Percentiles rank a stretch among this genome's conserved stretches.
Evolutionary conservation across 2,797 vertebrate genomes (phyloP).

Genomic region (Cichlasoma orientale): DNA sequence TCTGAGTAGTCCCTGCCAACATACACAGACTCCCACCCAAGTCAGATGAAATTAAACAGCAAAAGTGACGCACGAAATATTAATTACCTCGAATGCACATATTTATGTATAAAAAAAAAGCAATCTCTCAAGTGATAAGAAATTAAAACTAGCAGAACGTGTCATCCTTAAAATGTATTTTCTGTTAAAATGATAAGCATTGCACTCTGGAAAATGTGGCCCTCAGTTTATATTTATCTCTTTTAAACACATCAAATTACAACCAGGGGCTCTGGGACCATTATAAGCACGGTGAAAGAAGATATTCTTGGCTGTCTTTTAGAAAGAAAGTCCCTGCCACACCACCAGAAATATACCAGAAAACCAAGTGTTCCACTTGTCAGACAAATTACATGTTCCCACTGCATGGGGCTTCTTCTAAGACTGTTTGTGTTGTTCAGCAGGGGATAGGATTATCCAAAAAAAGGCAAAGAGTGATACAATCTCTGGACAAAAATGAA

Average conservation of each 20-base stretch:
- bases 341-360: slow-evolving; percentile 43
- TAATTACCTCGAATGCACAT: slow-evolving; percentile 25
- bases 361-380: slow-evolving; percentile 59
- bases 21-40: slow-evolving; percentile 29
- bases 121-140: neutral
- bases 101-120: neutral
- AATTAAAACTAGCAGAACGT: slow-evolving; percentile 35
- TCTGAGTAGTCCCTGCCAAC: slow-evolving; percentile 5
- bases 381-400: slow-evolving; percentile 48
- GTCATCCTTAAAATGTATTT: neutral
- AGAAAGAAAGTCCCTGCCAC: slow-evolving; percentile 15
- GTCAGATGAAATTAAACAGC: slow-evolving; percentile 43
- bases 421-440: slow-evolving; percentile 36
- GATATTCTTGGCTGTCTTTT: slow-evolving; percentile 32
- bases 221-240: neutral
- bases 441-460: slow-evolving; percentile 39
- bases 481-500: slow-evolving; percentile 25
- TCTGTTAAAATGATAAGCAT: neutral
- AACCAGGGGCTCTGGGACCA: neutral
- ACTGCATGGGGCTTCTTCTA: slow-evolving; percentile 6
- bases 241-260: neutral
- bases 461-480: slow-evolving; percentile 44
- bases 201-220: neutral
- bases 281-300: slow-evolving; percentile 30
- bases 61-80: slow-evolving; percentile 32